Evolutionary conservation across 2,888 invertebrate species (phyloP).

Genomic region (Dasypolia templi): DNA sequence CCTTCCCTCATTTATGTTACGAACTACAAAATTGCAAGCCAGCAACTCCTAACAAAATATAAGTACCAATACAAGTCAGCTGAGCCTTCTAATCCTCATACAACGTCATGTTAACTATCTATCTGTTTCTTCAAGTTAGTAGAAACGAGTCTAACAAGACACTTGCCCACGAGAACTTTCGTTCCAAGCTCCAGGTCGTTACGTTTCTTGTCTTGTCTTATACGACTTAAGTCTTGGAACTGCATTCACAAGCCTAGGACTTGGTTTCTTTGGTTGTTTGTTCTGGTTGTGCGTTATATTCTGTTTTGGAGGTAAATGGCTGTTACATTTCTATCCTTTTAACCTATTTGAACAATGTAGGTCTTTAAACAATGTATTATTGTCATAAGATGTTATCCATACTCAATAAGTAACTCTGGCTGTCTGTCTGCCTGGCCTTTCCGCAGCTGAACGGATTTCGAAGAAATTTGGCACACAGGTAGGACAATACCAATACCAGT

Average conservation of each 20-base stretch:
- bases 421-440: neutral
- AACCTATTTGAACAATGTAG: neutral
- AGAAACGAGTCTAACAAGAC: slow-evolving; percentile 71
- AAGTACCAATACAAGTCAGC: slow-evolving; percentile 45
- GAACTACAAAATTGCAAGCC: slow-evolving; percentile 19
- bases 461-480: neutral
- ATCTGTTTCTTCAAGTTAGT: slow-evolving; percentile 66
- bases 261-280: slow-evolving; percentile 35
- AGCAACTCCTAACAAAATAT: slow-evolving; percentile 40
- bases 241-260: slow-evolving; percentile 44
- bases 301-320: neutral
- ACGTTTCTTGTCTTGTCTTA: slow-evolving; percentile 66
- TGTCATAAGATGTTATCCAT: neutral
- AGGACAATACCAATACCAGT: neutral
- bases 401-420: neutral
- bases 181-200: slow-evolving; percentile 66
- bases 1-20: neutral
- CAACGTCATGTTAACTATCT: slow-evolving; percentile 65
- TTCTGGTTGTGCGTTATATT: slow-evolving; percentile 13
- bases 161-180: slow-evolving; percentile 64
- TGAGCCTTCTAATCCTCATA: slow-evolving; percentile 57
- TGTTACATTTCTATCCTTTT: neutral
- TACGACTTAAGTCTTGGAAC: slow-evolving; percentile 53
- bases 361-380: too few species aligned
- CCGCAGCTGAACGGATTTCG: neutral